phyloP scores from a whole-genome alignment of 2,113 vertebrate genomes.

The Aleadryas rufinucha region DNA sequence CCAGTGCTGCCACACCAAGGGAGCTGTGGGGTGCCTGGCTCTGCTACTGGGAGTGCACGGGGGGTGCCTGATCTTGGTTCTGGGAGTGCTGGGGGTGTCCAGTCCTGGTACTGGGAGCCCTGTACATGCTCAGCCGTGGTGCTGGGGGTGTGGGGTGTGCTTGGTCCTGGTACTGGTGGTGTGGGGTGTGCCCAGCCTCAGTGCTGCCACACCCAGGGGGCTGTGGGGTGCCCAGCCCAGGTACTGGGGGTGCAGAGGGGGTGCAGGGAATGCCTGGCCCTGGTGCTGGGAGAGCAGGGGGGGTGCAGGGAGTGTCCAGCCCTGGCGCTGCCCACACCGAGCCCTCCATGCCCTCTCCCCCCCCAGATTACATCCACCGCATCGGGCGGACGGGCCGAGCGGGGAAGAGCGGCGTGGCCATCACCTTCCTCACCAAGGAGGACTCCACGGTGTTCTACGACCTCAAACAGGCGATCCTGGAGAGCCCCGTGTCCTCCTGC shows the following conservation, averaged over 20 bases:
- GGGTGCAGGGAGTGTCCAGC: neutral
- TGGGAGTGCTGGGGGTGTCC: neutral
- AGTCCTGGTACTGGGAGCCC: neutral
- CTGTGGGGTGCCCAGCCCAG: neutral
- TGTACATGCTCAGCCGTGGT: neutral
- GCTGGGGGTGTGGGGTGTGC: too few relatives aligned
- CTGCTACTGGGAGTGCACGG: neutral
- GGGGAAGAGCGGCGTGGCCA: slow-evolving; percentile 92
- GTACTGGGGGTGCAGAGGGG: neutral
- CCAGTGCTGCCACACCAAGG: neutral
- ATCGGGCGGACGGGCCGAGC: slow-evolving; percentile 96
- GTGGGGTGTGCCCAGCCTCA: too few relatives aligned
- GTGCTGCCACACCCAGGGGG: too few relatives aligned
- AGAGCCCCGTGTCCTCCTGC: slow-evolving; percentile 94
- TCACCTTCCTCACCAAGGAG: slow-evolving; percentile 99
- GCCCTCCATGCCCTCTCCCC: neutral
- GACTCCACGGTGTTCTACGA: slow-evolving; percentile 95
- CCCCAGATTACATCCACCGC: slow-evolving; percentile 94
- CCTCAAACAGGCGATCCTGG: slow-evolving; percentile 95
- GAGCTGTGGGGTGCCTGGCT: too few relatives aligned
- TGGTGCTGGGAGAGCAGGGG: neutral
- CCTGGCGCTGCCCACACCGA: neutral
- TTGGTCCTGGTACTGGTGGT: too few relatives aligned
- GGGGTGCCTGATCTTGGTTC: neutral
- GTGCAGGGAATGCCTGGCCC: neutral